Base-by-base conservation (phyloP, 2,113 vertebrate species). In the Sebastes schlegelii region DNA sequence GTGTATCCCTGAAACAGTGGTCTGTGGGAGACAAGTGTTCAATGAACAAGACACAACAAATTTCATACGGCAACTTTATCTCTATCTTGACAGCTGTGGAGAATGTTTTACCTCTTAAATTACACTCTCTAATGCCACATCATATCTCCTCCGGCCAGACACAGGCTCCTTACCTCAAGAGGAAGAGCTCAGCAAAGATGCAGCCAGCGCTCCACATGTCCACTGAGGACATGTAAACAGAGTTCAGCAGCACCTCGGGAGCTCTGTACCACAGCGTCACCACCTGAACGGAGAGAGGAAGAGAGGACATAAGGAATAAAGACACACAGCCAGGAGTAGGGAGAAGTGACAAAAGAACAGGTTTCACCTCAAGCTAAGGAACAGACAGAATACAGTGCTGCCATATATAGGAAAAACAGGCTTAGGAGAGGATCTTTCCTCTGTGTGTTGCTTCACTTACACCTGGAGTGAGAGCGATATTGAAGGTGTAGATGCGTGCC, bases 201-300 rank as follows among this genome's bases (percentile, higher is more conserved):
- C 96, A 96, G 71, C 96, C 95, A 0, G 82, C 92, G 57, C 96
- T 96, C 96, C 96, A 96, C 69, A 95, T 73, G 88, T 96, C 96
- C 89, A 96, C 95, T 0, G 95, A 92, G 23, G 94, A 94, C 91
- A 92, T 94, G 91, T 96, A 96, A 8, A 83, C 82, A 1, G 94
- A 91, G 86, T 94, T 90, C 14, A 96, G 92, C 68, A 96, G 93
- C 60, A 96, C 95, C 86, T 96, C 96, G 0, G 95, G 96, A 58
- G 95, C 95, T 79, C 95, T 86, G 87, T 96, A 96, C 95, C 96
- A 96, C 76, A 96, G 87, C 1, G 95, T 96, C 83, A 95, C 94
- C 74, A 96, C 95, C 96, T 96, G 88, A 45, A 78, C 52, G 74
- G 5, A 70, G 4, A 49, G 1, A 0, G n/a, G 11, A 9, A 40